Base-by-base conservation (phyloP, 2,797 vertebrate species). In the Lindbergichthys nudifrons region DNA sequence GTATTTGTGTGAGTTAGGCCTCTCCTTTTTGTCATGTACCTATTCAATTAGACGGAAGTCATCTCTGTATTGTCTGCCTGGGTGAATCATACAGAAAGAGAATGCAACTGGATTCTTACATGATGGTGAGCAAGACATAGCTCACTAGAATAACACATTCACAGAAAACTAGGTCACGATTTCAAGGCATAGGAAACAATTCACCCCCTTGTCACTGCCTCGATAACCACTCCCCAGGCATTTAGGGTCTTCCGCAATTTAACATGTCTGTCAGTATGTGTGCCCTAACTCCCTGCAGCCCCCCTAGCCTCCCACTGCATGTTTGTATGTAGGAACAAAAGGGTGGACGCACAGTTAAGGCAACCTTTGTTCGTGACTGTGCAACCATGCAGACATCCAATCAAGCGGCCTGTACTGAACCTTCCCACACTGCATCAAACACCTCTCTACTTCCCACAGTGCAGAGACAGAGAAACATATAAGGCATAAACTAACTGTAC, bases 321-420 rank as follows among this genome's bases (percentile, higher is more conserved):
- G 87, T 94, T 90, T 92, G 85, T 90, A 82, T 70, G 83, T 67
- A 83, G 75, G 81, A 86, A 95, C 93, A 94, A 94, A 93, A 86
- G 88, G 88, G 77, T 88, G 91, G 89, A 93, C 90, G 89, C 86
- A 83, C 89, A 86, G 92, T 94, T 92, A 87, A 92, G 88, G 89
- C 87, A 88, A 91, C 92, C 90, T 94, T 95, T 96, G 94, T 95
- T 90, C 61, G 66, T 88, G 92, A 94, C 94, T 90, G 88, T 87
- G 93, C 94, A 94, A 92, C 90, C 94, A 89, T 93, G 93, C 89
- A 79, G 82, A 87, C 89, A 85, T 86, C 87, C 87, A 93, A 92
- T 92, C 91, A 92, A 89, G 83, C 80, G 67, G 71, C 83, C 83
- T 19, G 77, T 39, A 39, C 75, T 67, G 65, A 82, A 86, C 71